A percentile compares a stretch with the other conserved stretches of the same genome.
These are phyloP conservation scores for Tachysurus vachellii DNA, from an alignment of 2,113 vertebrate species.

Conservation along the genomic window DNA sequence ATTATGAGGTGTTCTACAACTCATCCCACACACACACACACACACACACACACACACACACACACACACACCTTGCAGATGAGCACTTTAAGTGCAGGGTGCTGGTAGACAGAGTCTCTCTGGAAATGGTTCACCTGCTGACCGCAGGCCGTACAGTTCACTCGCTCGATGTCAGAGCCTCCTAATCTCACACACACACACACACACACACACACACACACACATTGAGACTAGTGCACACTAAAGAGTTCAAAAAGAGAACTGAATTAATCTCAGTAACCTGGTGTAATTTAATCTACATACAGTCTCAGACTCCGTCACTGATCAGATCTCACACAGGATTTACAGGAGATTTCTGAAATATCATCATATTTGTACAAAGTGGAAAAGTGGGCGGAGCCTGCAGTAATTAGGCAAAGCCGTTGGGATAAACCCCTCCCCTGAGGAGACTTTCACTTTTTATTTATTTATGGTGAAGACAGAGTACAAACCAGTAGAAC, in stretches of 20 bases:
- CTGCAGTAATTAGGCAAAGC: neutral
- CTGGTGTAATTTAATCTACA: no score
- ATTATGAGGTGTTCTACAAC: neutral
- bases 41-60: neutral
- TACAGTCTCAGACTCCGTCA: no score
- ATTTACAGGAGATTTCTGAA: no score
- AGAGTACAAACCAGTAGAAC: neutral
- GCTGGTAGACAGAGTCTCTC: slow-evolving; percentile 91
- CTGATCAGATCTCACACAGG: no score
- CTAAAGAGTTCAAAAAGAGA: neutral
- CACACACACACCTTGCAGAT: slow-evolving; percentile 89
- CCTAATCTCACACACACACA: slow-evolving; percentile 48
- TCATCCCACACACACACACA: neutral
- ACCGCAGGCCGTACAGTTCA: slow-evolving; percentile 95
- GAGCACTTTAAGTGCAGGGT: slow-evolving; percentile 94
- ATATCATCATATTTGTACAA: no score
- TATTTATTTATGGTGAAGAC: neutral
- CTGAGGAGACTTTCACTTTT: no score
- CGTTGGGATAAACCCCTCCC: no score
- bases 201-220: slow-evolving; percentile 5
- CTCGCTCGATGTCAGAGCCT: slow-evolving; percentile 88
- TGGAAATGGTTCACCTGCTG: slow-evolving; percentile 98
- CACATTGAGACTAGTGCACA: neutral
- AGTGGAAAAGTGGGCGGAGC: neutral
- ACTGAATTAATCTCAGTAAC: neutral